Evolutionary conservation across 2,113 vertebrate species (phyloP).

Genomic region (Plecturocebus donacophilus): DNA sequence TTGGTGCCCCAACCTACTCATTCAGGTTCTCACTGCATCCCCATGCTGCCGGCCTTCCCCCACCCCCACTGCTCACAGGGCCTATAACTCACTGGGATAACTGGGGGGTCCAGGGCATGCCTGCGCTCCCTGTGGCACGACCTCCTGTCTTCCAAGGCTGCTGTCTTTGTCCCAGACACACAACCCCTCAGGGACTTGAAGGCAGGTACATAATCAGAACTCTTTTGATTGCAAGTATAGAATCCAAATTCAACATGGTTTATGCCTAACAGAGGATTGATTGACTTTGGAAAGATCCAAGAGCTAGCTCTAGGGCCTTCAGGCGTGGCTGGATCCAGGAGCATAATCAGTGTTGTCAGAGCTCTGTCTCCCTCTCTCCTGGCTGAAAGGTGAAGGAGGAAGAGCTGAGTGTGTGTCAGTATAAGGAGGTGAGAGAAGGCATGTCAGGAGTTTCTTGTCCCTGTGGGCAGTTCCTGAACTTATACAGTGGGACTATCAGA

Average conservation of each 20-base stretch:
- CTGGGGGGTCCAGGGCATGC: no score
- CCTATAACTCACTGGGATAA: not conserved
- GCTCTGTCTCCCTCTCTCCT: not conserved
- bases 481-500: not conserved
- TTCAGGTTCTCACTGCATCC: not conserved
- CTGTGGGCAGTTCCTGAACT: not conserved
- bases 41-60: not conserved
- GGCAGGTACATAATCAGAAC: not conserved
- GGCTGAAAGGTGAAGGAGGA: not conserved
- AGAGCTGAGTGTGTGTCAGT: not conserved
- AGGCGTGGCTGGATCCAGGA: not conserved
- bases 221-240: not conserved
- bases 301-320: not conserved
- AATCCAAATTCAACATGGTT: not conserved
- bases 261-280: not conserved
- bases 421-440: not conserved
- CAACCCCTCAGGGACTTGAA: not conserved
- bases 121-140: not conserved
- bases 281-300: not conserved
- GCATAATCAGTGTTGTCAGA: not conserved
- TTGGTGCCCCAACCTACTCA: accelerated
- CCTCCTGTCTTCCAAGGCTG: not conserved
- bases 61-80: no score
- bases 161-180: not conserved
- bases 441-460: not conserved